Evolutionary conservation across 2,888 invertebrate genomes (phyloP).

Genomic region (Tipula vernalis): DNA sequence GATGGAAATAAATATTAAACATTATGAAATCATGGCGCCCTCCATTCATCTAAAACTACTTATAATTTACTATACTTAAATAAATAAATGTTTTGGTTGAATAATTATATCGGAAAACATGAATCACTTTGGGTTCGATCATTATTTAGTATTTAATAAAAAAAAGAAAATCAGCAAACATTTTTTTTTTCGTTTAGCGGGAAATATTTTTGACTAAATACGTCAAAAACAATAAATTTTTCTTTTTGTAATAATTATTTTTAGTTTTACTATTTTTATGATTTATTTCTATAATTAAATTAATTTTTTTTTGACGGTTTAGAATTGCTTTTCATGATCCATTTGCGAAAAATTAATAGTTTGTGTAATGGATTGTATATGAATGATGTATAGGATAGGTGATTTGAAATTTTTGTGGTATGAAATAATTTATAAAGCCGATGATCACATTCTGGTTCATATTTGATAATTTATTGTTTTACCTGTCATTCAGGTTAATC

Average conservation of each 20-base stretch:
- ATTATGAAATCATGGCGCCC: neutral
- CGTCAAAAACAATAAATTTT: neutral
- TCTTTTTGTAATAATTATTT: neutral
- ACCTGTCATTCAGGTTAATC: neutral
- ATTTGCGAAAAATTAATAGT: neutral
- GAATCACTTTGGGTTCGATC: neutral
- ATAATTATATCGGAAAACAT: neutral
- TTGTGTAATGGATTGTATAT: neutral
- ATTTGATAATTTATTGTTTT: neutral
- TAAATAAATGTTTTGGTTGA: neutral
- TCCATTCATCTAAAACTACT: neutral
- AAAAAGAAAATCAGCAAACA: neutral
- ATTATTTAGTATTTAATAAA: neutral
- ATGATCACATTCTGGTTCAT: neutral
- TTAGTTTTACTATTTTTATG: neutral
- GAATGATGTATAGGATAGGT: neutral
- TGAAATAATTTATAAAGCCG: neutral
- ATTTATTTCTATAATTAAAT: neutral
- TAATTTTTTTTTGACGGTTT: neutral
- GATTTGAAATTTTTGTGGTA: neutral
- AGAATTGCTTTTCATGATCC: neutral
- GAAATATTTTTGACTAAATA: neutral
- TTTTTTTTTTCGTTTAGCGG: neutral
- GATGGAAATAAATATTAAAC: neutral
- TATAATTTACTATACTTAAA: neutral